Evolutionary conservation across 64 coral and sea anemone genomes (phyloP), one percentile per base, ranked within the genome.

Genomic region (Porites lutea): DNA sequence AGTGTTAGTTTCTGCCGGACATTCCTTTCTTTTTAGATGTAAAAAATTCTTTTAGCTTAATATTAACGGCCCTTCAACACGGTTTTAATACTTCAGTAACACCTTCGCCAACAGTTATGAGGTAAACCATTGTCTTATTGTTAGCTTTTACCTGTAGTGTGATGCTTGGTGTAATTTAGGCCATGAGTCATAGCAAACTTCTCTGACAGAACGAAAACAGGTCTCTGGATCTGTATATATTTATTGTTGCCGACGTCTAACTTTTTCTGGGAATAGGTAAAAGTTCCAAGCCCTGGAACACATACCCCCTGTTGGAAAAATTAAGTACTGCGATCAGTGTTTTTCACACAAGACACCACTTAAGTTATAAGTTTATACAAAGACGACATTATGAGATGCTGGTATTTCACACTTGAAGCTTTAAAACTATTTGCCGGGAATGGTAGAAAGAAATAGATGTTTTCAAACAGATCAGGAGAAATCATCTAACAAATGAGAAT

Each of bases 181-280:
- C 79, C 94, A 75, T 99, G 97, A 55, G 94, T 99, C 92, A 96
- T 96, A 1, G 97, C 94, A 94, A 99, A 99, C 80, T 99, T 99
- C 72, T 99, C 97, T 47, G 97, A 93, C 52, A 99, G 77, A 51
- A 96, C 66, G 82, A 99, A 99, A 8, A 99, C 97, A 3, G 97
- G 97, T 65, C 97, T 92, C 72, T 99, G 97, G 54, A 99, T 93
- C 43, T 96, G 86, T 74, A 93, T 96, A 54, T 85, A 93, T 85
- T 96, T 96, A 58, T 95, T 95, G 88, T 94, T 93, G 78, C 97
- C 97, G 15, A 96, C 90, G 64, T 99, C 97, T 58, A 99, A 52
- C n/a, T 96, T 99, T 75, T 89, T 96, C 72, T 99, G 97, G 62
- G 94, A 91, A 49, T 92, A 99, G 60, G 97, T 99, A 61, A 99